phyloP scores from a whole-genome alignment of 2,797 vertebrate genomes.

The Micrastur ruficollis region DNA sequence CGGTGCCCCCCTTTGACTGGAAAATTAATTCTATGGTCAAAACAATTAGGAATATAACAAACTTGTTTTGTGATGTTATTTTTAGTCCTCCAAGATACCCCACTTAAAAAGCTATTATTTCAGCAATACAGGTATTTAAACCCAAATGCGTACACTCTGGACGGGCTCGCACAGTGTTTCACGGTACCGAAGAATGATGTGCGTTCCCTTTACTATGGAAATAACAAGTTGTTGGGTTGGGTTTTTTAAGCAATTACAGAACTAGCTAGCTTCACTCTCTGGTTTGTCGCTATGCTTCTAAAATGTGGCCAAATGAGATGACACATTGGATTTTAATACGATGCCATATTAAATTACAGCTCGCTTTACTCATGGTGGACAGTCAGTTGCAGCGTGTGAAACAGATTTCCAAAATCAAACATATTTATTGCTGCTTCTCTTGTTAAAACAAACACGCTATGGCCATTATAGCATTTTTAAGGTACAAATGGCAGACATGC shows the following conservation, averaged over 20 bases:
- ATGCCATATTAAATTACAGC: conserved; percentile 31
- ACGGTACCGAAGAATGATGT: background rate
- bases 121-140: background rate
- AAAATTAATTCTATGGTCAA: conserved; percentile 89
- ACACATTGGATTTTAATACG: conserved; percentile 29
- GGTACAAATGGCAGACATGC: background rate
- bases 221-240: background rate
- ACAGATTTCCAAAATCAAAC: conserved; percentile 34
- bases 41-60: conserved; percentile 77
- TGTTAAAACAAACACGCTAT: fast-evolving
- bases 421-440: background rate
- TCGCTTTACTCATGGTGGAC: background rate
- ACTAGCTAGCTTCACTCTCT: conserved; percentile 40
- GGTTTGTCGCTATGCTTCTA: conserved; percentile 15
- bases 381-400: background rate
- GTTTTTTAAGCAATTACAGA: conserved; percentile 33
- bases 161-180: background rate
- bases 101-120: conserved; percentile 28
- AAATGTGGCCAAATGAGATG: conserved; percentile 52
- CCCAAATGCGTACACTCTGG: background rate
- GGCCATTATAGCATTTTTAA: background rate
- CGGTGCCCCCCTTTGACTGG: conserved; percentile 86
- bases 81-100: conserved; percentile 29
- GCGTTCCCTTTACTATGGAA: background rate
- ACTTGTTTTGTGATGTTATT: conserved; percentile 68